Conservation (phyloP, 2,113 vertebrate genomes). For the Pollimyrus isidori region DNA sequence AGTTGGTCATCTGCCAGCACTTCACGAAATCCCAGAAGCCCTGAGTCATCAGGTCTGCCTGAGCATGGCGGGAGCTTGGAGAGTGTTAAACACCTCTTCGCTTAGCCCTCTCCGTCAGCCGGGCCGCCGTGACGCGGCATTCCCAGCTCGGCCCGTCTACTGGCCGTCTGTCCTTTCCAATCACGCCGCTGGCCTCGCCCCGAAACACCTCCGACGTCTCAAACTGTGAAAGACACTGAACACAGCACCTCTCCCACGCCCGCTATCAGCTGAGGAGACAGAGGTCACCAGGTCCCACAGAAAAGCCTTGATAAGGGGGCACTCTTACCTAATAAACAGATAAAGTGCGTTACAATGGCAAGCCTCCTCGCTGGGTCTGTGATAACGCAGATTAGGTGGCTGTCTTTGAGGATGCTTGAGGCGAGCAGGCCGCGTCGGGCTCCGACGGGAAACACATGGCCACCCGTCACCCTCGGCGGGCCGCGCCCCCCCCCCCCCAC, state of each 20-base stretch:
- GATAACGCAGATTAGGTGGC: not conserved
- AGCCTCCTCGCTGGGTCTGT: not conserved
- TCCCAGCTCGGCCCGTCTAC: not conserved
- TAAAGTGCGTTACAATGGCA: not conserved
- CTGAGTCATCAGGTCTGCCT: slow-evolving; percentile 2
- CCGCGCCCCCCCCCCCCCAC: no score
- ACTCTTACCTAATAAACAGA: not conserved
- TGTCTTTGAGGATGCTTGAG: not conserved
- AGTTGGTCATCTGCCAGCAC: not conserved
- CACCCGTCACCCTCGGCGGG: not conserved
- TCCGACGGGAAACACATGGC: not conserved
- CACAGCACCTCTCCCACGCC: not conserved
- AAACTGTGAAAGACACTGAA: not conserved
- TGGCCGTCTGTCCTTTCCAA: not conserved
- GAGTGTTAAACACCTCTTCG: not conserved
- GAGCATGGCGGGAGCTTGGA: not conserved
- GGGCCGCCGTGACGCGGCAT: not conserved
- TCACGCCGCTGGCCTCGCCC: not conserved
- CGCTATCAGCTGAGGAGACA: not conserved
- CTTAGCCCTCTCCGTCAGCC: not conserved
- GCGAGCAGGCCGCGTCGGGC: not conserved
- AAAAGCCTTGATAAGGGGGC: not conserved
- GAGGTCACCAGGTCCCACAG: not conserved
- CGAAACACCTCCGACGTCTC: not conserved
- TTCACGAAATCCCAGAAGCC: not conserved